Evolutionary conservation across 2,113 vertebrate species (phyloP).

Genomic region (Channa maculata): DNA sequence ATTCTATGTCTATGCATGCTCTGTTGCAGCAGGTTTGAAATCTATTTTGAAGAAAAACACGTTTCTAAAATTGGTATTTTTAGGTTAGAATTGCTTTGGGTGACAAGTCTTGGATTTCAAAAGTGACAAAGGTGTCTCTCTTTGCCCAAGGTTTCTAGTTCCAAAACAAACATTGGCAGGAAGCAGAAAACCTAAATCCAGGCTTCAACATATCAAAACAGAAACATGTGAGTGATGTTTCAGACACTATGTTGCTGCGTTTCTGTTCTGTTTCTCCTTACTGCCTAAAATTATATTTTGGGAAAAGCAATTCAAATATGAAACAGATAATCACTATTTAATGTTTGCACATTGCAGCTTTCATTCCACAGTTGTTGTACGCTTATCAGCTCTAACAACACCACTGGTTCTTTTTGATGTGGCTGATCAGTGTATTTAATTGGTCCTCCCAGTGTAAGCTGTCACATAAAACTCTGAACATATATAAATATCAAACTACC

Average conservation of each 20-base stretch:
- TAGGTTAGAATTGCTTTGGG: neutral
- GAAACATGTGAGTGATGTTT: no score
- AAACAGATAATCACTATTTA: neutral
- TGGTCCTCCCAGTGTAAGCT: no score
- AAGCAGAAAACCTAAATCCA: no score
- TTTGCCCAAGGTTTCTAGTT: conserved; percentile 8
- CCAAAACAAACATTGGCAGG: conserved; percentile 26
- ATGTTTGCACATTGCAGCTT: neutral
- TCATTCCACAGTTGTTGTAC: no score
- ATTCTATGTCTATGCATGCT: neutral
- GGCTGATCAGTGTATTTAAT: no score
- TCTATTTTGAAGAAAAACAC: conserved; percentile 7
- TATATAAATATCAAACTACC: neutral
- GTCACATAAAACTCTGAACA: neutral
- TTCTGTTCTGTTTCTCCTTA: no score
- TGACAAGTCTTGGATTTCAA: conserved; percentile 24
- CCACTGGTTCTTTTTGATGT: no score
- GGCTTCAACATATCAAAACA: no score
- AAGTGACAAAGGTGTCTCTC: conserved; percentile 1
- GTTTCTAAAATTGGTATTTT: neutral
- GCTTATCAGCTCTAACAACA: no score
- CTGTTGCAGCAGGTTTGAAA: neutral
- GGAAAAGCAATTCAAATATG: no score
- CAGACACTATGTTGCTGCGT: no score
- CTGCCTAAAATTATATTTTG: no score